A percentile compares a stretch with the other conserved stretches of the same genome.
These are phyloP conservation scores for Diadumene lineata DNA, from an alignment of 92 coral and sea anemone species.

Conservation along the genomic window DNA sequence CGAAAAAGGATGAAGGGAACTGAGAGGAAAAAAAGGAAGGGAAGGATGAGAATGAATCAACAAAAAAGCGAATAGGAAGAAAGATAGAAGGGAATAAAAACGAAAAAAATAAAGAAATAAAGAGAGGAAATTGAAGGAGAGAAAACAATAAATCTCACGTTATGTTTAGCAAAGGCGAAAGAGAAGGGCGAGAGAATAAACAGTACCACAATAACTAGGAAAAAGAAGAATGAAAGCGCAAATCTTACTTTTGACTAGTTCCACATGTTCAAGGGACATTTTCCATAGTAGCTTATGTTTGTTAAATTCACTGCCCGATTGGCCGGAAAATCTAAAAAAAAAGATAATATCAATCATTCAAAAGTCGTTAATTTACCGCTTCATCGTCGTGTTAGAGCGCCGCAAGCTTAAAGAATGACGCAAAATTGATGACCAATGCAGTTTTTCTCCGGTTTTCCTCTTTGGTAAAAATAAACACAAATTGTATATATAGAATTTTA, in stretches of 20 bases:
- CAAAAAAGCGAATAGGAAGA: background rate
- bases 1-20: background rate
- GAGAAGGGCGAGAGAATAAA: background rate
- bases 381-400: no score
- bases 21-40: background rate
- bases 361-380: no score
- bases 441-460: no score
- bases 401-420: no score
- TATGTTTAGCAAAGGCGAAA: background rate
- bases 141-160: background rate
- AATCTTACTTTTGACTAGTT: constrained; percentile 78
- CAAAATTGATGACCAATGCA: no score
- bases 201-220: no score
- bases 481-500: no score
- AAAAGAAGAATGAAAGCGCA: background rate
- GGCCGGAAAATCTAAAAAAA: constrained; percentile 83
- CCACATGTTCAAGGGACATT: constrained; percentile 83
- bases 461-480: no score
- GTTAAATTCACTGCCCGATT: constrained; percentile 89
- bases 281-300: constrained; percentile 93
- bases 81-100: background rate
- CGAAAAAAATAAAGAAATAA: no score
- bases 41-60: background rate
- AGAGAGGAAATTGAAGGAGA: background rate
- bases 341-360: no score